Percentiles rank a stretch among this genome's conserved stretches.
These are phyloP conservation scores for Thalassaphorura encarpata DNA, from an alignment of 1,140 invertebrate genomes.

Conservation along the genomic window DNA sequence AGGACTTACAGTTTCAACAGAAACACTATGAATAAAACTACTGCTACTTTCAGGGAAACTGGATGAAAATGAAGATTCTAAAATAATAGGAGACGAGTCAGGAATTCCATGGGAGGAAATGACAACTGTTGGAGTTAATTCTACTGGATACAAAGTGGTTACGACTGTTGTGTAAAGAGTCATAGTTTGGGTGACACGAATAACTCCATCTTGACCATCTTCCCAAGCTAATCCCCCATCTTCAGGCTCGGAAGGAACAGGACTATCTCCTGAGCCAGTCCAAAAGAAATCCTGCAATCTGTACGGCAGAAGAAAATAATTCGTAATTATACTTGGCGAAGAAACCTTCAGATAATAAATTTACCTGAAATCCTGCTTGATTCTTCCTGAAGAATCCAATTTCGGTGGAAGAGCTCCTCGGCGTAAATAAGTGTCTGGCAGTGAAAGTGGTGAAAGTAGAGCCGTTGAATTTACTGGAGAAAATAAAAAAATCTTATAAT, in stretches of 20 bases:
- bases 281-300: slow-evolving; percentile 39
- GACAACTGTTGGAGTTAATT: slow-evolving; percentile 27
- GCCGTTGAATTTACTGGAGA: too few relatives aligned
- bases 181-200: slow-evolving; percentile 28
- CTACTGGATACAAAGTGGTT: slow-evolving; percentile 25
- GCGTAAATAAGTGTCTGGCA: too few relatives aligned
- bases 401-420: too few relatives aligned
- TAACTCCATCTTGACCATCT: slow-evolving; percentile 5
- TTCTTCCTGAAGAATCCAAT: too few relatives aligned
- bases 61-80: not conserved
- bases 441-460: too few relatives aligned
- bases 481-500: too few relatives aligned
- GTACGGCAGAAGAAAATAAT: not conserved
- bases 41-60: not conserved
- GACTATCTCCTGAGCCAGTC: slow-evolving; percentile 69
- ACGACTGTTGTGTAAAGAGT: slow-evolving; percentile 27
- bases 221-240: slow-evolving; percentile 33
- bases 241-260: slow-evolving; percentile 34
- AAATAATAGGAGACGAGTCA: not conserved
- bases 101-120: slow-evolving; percentile 3
- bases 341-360: too few relatives aligned
- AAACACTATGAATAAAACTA: not conserved
- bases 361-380: too few relatives aligned
- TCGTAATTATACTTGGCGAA: not conserved
- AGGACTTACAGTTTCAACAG: not conserved